Evolutionary conservation across 2,113 vertebrate species (phyloP), one percentile per base, ranked within the genome.

Genomic region (Scalopus aquaticus): DNA sequence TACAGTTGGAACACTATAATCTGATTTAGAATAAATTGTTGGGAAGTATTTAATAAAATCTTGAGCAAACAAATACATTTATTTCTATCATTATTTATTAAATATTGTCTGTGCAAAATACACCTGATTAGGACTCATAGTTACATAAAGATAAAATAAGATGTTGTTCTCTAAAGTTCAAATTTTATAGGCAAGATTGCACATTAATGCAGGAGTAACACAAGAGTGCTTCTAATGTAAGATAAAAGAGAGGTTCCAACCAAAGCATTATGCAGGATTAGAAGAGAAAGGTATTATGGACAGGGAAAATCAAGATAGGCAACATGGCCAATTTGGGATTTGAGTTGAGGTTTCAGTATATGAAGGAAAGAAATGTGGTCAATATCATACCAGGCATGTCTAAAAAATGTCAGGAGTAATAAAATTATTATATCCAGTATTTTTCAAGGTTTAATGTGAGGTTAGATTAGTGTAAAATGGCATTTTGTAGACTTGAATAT

Each of bases 21-120:
- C 77, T 83, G 69, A 58, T 82, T 94, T 28, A 42, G 30, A 22
- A 82, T 32, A 80, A 88, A 67, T 24, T 26, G 15, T n/a, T 82
- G 20, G 62, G 46, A 88, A 65, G 3, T 5, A 62, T 32, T 79
- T 22, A 80, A 64, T 28, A 56, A 70, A 60, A 54, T 46, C 83
- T 60, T 76, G 39, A 88, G 39, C 17, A 91, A 88, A 72, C 7
- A 58, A 65, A 60, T 83, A 3, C 13, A 83, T 51, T 76, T 37
- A 80, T 65, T 92, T 90, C 46, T 65, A 22, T 64, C 9, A 81
- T 12, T 2, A 81, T 67, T 93, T 6, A 83, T 28, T 72, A 70
- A 95, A 76, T 76, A 42, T 65, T 37, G 84, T 65, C 37, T 77
- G 13, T 26, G 46, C 24, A 56, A n/a, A 56, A 56, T 15, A 32